Evolutionary conservation across 2,113 vertebrate species (phyloP).

Genomic region (Athene cunicularia): DNA sequence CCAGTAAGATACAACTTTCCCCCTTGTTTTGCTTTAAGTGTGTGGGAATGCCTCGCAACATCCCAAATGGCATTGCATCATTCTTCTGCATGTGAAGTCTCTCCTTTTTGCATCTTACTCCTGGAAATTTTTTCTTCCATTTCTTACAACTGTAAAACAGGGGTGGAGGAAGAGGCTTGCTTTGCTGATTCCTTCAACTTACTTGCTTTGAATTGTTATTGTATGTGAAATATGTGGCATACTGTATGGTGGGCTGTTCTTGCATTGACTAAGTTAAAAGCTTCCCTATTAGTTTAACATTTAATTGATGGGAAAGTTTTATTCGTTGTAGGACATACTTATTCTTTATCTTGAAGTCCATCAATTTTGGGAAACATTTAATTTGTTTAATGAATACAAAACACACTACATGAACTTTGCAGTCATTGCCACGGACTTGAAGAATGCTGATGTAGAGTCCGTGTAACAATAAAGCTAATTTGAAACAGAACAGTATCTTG

Average conservation of each 20-base stretch:
- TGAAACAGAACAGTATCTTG: neutral
- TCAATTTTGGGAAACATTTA: neutral
- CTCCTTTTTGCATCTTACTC: neutral
- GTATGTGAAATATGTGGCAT: neutral
- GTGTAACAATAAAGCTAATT: neutral
- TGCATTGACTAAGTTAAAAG: neutral
- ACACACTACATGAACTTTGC: neutral
- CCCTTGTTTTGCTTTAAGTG: neutral
- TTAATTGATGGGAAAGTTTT: neutral
- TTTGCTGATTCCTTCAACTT: neutral
- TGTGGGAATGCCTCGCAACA: neutral
- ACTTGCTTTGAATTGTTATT: neutral
- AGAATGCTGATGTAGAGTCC: neutral
- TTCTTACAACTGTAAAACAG: neutral
- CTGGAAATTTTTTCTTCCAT: neutral
- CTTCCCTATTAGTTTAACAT: neutral
- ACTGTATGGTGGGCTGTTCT: neutral
- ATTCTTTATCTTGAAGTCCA: neutral
- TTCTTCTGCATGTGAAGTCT: neutral
- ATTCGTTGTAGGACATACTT: neutral
- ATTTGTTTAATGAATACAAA: neutral
- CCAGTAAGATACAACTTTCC: neutral
- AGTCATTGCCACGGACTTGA: neutral
- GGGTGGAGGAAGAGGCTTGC: neutral
- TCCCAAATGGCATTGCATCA: neutral